These are phyloP conservation scores for Rapana venosa DNA, from an alignment of 2,888 invertebrate genomes.

Conservation along the genomic window DNA sequence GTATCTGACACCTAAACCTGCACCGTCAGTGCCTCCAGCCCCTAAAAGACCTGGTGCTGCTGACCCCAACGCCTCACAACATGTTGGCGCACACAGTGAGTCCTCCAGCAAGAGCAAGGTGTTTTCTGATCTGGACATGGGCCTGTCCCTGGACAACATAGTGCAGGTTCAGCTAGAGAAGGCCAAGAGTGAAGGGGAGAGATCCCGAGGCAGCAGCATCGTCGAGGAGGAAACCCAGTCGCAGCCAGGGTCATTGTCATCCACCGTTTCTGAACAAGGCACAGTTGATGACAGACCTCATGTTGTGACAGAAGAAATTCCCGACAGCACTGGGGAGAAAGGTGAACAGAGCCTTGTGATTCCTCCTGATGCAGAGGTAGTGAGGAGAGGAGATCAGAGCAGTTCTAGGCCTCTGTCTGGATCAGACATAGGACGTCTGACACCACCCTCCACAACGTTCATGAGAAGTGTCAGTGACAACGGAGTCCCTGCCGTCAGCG, in stretches of 20 bases:
- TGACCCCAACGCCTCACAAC: neutral
- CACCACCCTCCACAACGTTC: neutral
- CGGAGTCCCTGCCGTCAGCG: neutral
- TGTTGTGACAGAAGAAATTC: neutral
- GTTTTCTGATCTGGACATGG: constrained; percentile 54
- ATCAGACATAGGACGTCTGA: neutral
- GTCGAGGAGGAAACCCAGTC: constrained; percentile 7
- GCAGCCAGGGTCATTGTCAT: constrained; percentile 6
- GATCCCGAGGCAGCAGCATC: constrained; percentile 45
- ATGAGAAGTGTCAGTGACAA: constrained; percentile 19
- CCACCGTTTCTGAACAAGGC: neutral
- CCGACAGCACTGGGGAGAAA: neutral
- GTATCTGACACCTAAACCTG: constrained; percentile 57
- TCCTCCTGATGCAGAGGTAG: neutral
- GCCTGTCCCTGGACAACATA: constrained; percentile 57
- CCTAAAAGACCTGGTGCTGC: neutral
- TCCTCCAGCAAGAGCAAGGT: neutral
- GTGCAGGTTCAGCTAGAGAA: constrained; percentile 56
- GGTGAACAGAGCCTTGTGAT: neutral
- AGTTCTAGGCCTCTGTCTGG: neutral
- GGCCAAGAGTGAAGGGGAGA: constrained; percentile 54
- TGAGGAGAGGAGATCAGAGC: neutral
- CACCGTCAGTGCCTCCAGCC: neutral
- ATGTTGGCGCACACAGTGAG: too few relatives aligned
- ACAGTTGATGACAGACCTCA: neutral